These are phyloP conservation scores for Chaenocephalus aceratus DNA, from an alignment of 2,113 vertebrate species.

Conservation along the genomic window DNA sequence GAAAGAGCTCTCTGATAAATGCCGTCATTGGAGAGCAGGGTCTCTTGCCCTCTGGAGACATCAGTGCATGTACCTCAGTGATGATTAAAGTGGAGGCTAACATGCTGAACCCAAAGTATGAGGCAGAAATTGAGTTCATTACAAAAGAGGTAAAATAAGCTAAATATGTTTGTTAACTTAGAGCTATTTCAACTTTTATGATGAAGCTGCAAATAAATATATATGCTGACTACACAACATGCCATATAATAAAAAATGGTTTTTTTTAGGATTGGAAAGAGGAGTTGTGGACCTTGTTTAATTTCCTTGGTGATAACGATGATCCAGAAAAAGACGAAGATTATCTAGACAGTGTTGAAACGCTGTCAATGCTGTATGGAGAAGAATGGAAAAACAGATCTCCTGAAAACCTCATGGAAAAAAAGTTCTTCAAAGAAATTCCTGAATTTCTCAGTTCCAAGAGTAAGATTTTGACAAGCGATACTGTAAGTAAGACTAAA, in stretches of 20 bases:
- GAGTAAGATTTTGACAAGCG: slow-evolving; percentile 16
- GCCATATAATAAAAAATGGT: background rate
- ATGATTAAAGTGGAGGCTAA: slow-evolving; percentile 72
- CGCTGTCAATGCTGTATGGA: slow-evolving; percentile 56
- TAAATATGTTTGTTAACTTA: background rate
- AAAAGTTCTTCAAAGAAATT: slow-evolving; percentile 48
- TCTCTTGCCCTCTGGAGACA: slow-evolving; percentile 61
- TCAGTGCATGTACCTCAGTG: slow-evolving; percentile 73
- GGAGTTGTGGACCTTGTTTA: slow-evolving; percentile 34
- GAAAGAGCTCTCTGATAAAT: slow-evolving; percentile 76
- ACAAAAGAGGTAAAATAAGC: slow-evolving; percentile 53
- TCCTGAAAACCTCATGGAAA: background rate
- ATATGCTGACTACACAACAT: background rate
- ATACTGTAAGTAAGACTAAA: slow-evolving; percentile 39
- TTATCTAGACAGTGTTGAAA: background rate
- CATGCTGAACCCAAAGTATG: slow-evolving; percentile 21
- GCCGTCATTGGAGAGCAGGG: slow-evolving; percentile 58
- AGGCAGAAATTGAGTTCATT: slow-evolving; percentile 73
- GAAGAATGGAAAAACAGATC: slow-evolving; percentile 35
- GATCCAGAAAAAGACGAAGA: background rate
- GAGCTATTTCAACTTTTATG: background rate
- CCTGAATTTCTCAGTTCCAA: background rate
- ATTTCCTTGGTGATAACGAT: background rate
- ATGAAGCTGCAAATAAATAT: background rate
- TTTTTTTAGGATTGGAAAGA: slow-evolving; percentile 62